These are phyloP conservation scores for Mormyrops boulengeri DNA, from an alignment of 2,797 vertebrate species.

Conservation along the genomic window DNA sequence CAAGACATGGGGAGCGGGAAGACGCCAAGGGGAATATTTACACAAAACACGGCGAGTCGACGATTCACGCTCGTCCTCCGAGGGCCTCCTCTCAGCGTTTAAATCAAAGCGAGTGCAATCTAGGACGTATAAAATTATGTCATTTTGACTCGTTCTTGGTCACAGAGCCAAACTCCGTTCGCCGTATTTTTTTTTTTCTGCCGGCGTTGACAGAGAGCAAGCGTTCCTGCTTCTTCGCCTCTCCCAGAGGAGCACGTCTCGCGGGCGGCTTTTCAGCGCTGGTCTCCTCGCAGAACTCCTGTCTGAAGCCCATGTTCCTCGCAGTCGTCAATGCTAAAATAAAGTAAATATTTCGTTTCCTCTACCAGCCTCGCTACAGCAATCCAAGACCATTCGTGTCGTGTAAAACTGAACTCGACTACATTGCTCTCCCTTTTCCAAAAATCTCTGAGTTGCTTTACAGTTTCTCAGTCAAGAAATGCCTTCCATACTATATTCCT, in stretches of 20 bases:
- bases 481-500: background rate
- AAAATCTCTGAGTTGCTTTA: background rate
- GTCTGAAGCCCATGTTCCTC: background rate
- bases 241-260: constrained; percentile 4
- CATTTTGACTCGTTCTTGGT: constrained; percentile 43
- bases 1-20: constrained; percentile 38
- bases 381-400: background rate
- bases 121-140: constrained; percentile 34
- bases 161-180: constrained; percentile 20
- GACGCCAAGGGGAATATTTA: constrained; percentile 62
- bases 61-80: constrained; percentile 54
- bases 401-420: background rate
- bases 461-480: background rate
- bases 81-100: constrained; percentile 38
- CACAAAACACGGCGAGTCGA: constrained; percentile 53
- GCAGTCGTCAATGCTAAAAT: background rate
- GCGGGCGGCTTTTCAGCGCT: background rate
- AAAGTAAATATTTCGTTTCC: constrained; percentile 10
- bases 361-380: background rate
- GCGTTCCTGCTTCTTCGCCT: constrained; percentile 4
- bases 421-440: background rate
- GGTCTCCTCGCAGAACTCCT: background rate
- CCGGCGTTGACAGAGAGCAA: constrained; percentile 15
- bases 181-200: constrained; percentile 18
- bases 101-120: constrained; percentile 47